Percentiles rank a stretch among this genome's conserved stretches.
Evolutionary conservation across 2,113 vertebrate genomes (phyloP).

Genomic region (Phalacrocorax pelagicus): DNA sequence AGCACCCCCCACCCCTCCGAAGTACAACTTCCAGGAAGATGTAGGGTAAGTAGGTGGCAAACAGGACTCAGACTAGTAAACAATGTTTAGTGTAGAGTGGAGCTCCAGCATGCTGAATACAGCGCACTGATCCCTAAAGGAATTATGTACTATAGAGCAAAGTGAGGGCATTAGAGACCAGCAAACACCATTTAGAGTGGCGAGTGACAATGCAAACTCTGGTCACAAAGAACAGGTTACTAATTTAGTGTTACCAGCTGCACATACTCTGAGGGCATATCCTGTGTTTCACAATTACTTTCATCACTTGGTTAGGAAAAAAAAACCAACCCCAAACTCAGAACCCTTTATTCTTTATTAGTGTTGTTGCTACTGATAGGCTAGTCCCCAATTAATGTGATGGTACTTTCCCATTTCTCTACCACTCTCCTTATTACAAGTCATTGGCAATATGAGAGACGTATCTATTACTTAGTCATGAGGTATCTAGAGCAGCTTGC

Average conservation of each 20-base stretch:
- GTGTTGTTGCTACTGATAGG: background rate
- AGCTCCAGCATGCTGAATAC: background rate
- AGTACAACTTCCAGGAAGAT: slow-evolving; percentile 28
- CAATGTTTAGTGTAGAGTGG: background rate
- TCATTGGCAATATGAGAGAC: slow-evolving; percentile 15
- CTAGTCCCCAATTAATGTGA: slow-evolving; percentile 17
- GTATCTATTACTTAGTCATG: slow-evolving; percentile 18
- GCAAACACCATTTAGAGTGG: background rate
- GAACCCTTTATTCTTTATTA: background rate
- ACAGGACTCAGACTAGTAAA: slow-evolving; percentile 12
- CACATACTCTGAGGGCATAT: background rate
- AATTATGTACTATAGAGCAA: background rate
- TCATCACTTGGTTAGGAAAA: background rate
- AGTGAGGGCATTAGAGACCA: background rate
- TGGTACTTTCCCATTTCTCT: slow-evolving; percentile 38
- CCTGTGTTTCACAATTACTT: background rate
- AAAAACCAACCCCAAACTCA: background rate
- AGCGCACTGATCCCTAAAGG: background rate
- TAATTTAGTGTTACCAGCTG: background rate
- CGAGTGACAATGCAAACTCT: background rate
- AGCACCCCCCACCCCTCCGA: background rate
- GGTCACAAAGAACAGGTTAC: background rate
- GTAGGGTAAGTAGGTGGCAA: background rate
- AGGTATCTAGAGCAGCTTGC: slow-evolving; percentile 16
- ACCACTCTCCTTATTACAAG: background rate